Evolutionary conservation across 2,113 vertebrate species (phyloP).

Genomic region (Procavia capensis): DNA sequence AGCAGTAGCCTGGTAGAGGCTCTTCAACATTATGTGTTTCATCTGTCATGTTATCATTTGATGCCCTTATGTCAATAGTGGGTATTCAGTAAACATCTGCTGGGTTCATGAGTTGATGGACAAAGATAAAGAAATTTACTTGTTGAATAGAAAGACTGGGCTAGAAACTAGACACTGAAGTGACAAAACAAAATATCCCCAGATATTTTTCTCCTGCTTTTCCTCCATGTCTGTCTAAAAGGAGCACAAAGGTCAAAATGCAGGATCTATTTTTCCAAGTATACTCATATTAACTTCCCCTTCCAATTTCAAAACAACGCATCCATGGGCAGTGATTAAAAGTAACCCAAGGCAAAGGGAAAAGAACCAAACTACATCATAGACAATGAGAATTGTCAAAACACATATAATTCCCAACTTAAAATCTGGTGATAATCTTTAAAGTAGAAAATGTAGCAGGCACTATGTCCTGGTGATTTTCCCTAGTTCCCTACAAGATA

Average conservation of each 20-base stretch:
- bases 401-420: background rate
- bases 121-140: background rate
- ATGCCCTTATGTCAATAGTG: background rate
- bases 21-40: background rate
- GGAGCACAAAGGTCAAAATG: background rate
- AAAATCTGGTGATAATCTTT: background rate
- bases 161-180: background rate
- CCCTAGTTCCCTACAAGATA: background rate
- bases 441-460: background rate
- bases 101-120: background rate
- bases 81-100: background rate
- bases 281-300: background rate
- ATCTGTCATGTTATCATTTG: background rate
- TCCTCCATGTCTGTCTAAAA: background rate
- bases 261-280: background rate
- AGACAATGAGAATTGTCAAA: conserved; percentile 13
- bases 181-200: background rate
- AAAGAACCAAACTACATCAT: background rate
- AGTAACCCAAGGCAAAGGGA: background rate
- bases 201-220: background rate
- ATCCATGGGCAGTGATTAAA: background rate
- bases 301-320: background rate
- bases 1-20: background rate
- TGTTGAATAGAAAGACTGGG: background rate
- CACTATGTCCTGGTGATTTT: background rate